Percentiles rank a stretch among this genome's conserved stretches.
Conservation (phyloP, 2,888 invertebrate genomes). For the Drosophila prolongata region DNA sequence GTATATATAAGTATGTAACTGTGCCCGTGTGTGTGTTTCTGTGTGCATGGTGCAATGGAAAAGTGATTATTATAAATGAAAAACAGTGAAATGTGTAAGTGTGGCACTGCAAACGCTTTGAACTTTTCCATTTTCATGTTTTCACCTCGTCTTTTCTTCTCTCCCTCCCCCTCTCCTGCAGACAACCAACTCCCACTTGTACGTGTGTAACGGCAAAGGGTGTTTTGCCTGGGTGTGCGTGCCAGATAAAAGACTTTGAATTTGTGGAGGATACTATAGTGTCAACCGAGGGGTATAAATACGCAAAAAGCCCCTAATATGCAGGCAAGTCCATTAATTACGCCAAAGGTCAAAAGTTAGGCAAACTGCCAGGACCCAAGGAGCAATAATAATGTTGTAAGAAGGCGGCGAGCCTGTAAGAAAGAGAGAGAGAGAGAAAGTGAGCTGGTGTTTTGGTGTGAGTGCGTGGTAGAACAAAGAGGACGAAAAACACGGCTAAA, state of each 20-base stretch:
- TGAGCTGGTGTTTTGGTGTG: slow-evolving; percentile 34
- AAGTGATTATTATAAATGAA: slow-evolving; percentile 69
- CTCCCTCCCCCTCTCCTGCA: slow-evolving; percentile 15
- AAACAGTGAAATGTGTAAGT: slow-evolving; percentile 68
- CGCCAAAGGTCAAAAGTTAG: slow-evolving; percentile 71
- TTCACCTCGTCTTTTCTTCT: slow-evolving; percentile 46
- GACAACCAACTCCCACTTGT: slow-evolving; percentile 70
- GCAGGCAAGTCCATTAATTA: slow-evolving; percentile 66
- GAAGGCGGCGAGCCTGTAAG: slow-evolving; percentile 10
- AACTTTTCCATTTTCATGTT: slow-evolving; percentile 61
- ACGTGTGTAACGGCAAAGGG: slow-evolving; percentile 62
- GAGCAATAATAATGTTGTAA: slow-evolving; percentile 33
- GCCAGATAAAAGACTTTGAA: slow-evolving; percentile 63
- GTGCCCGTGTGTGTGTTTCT: slow-evolving; percentile 39
- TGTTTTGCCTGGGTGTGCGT: slow-evolving; percentile 49
- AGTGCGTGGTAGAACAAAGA: slow-evolving; percentile 59
- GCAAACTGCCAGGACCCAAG: slow-evolving; percentile 47
- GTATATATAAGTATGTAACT: slow-evolving; percentile 28
- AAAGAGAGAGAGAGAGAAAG: slow-evolving; percentile 6
- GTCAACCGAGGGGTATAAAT: slow-evolving; percentile 47
- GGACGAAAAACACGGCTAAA: slow-evolving; percentile 40
- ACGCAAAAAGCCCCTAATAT: slow-evolving; percentile 52
- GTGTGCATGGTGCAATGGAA: slow-evolving; percentile 66
- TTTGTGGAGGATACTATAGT: slow-evolving; percentile 68
- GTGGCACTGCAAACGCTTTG: slow-evolving; percentile 48